These are phyloP conservation scores for Engraulis encrasicolus DNA, from an alignment of 2,113 vertebrate genomes.

Conservation along the genomic window DNA sequence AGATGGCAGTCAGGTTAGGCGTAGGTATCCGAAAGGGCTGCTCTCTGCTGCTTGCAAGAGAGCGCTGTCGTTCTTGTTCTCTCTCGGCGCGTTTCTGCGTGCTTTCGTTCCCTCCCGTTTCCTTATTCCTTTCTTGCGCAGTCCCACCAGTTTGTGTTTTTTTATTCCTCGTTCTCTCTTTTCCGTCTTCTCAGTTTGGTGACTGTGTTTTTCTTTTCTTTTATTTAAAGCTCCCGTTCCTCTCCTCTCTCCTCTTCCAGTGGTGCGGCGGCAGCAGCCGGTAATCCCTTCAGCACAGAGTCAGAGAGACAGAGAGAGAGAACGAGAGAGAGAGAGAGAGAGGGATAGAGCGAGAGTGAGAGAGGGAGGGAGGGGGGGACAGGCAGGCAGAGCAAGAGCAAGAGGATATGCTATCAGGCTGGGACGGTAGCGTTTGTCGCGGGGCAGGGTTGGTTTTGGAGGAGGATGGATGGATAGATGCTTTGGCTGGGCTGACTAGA, in stretches of 20 bases:
- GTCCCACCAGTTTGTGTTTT: no score
- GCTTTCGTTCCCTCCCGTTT: background rate
- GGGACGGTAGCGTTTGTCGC: constrained; percentile 2
- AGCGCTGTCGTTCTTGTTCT: constrained; percentile 36
- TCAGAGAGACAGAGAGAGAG: constrained; percentile 39
- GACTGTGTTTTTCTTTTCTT: constrained; percentile 7
- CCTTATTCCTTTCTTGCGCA: constrained; percentile 14
- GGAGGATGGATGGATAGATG: constrained; percentile 19
- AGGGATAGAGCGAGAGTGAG: constrained; percentile 47
- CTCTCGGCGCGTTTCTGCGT: constrained; percentile 44
- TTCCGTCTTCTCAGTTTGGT: no score
- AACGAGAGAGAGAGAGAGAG: constrained; percentile 37
- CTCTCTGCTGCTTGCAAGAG: constrained; percentile 34
- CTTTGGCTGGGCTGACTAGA: background rate
- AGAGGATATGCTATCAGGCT: background rate
- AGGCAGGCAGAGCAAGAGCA: no score
- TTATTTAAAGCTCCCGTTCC: constrained; percentile 14
- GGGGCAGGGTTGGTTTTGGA: constrained; percentile 34
- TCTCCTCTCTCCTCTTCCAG: constrained; percentile 42
- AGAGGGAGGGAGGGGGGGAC: constrained; percentile 28
- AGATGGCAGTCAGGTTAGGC: background rate
- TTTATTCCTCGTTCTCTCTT: no score
- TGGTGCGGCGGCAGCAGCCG: constrained; percentile 49
- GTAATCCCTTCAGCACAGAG: constrained; percentile 63
- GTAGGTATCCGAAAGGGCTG: constrained; percentile 2